These are phyloP conservation scores for Gadopsis marmoratus DNA, from an alignment of 2,797 vertebrate species.

Conservation along the genomic window DNA sequence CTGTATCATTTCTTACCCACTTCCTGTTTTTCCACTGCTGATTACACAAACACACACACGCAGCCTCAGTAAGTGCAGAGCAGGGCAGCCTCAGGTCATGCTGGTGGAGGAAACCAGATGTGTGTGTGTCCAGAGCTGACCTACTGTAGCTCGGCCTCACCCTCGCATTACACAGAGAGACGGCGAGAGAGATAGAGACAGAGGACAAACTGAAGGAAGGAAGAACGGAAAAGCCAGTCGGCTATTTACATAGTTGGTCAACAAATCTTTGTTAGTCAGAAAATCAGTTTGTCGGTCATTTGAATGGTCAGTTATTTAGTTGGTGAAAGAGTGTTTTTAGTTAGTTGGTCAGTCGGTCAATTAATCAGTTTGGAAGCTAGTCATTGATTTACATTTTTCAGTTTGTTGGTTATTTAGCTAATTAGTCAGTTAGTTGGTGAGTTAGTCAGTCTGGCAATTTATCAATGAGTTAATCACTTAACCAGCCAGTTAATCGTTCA, in stretches of 20 bases:
- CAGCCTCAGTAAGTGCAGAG: constrained; percentile 10
- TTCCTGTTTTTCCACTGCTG: constrained; percentile 48
- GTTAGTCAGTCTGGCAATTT: not conserved
- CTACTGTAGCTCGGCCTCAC: constrained; percentile 46
- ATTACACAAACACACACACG: not conserved
- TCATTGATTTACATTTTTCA: not conserved
- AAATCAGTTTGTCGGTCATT: not conserved
- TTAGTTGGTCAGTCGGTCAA: not conserved
- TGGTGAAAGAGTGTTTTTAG: not conserved
- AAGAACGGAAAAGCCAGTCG: constrained; percentile 15
- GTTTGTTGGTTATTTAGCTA: not conserved
- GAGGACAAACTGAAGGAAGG: constrained; percentile 17
- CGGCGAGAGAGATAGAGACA: not conserved
- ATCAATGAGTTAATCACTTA: not conserved
- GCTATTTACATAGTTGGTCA: not conserved
- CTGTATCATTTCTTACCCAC: constrained; percentile 7
- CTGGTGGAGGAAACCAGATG: constrained; percentile 10
- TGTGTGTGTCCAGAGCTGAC: constrained; percentile 6
- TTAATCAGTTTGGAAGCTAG: too few species aligned
- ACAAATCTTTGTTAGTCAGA: not conserved
- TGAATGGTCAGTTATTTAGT: not conserved
- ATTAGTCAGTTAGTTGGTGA: not conserved
- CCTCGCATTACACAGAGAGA: constrained; percentile 57
- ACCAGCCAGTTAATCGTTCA: not conserved
- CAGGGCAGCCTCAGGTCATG: constrained; percentile 30